These are phyloP conservation scores for Meandrusa payeni DNA, from an alignment of 2,888 invertebrate species.

Conservation along the genomic window DNA sequence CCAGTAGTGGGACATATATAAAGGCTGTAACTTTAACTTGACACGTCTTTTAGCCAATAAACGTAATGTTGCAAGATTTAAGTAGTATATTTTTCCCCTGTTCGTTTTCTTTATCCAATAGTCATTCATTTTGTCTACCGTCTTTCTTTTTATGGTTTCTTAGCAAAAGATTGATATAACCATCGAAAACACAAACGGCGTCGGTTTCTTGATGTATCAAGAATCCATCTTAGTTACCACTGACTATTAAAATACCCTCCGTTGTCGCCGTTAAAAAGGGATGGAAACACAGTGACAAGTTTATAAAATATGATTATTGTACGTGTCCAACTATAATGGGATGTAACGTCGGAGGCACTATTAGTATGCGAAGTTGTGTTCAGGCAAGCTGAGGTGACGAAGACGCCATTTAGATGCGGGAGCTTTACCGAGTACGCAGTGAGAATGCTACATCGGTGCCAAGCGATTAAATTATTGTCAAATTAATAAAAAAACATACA, in stretches of 20 bases:
- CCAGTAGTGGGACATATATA: too few species aligned
- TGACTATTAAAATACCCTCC: constrained; percentile 13
- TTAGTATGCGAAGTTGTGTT: constrained; percentile 68
- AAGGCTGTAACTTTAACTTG: too few species aligned
- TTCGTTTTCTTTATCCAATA: too few species aligned
- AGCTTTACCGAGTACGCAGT: constrained; percentile 45
- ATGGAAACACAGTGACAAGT: constrained; percentile 9
- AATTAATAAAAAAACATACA: constrained; percentile 50
- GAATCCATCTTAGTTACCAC: too few species aligned
- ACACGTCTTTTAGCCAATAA: too few species aligned
- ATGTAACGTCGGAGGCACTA: constrained; percentile 28
- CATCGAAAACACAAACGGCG: too few species aligned
- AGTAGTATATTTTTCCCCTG: too few species aligned
- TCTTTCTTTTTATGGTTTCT: too few species aligned
- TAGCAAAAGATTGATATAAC: too few species aligned
- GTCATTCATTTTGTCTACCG: too few species aligned
- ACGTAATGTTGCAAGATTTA: too few species aligned
- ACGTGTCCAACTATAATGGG: constrained; percentile 29
- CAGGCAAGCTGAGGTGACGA: constrained; percentile 65
- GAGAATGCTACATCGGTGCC: constrained; percentile 42
- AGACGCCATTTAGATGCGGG: constrained; percentile 63
- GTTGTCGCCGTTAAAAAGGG: constrained; percentile 6
- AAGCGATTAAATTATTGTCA: constrained; percentile 46
- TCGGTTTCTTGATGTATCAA: too few species aligned
- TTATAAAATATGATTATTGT: constrained; percentile 32